These are phyloP conservation scores for Trachelus tabidus DNA, from an alignment of 2,888 invertebrate species.

Conservation along the genomic window DNA sequence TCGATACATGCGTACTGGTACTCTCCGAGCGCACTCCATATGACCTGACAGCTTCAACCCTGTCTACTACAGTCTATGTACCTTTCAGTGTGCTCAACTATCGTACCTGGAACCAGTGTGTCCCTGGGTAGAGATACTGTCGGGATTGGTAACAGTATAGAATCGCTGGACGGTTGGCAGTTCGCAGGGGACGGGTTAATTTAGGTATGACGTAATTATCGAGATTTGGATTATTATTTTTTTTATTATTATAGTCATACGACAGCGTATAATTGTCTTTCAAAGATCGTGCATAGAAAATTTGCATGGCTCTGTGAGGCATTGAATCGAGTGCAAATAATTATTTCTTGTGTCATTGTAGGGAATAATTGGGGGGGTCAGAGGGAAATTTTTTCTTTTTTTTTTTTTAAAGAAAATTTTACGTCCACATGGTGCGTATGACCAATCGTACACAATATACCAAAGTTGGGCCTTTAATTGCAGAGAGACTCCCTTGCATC, in stretches of 20 bases:
- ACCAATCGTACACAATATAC: background rate
- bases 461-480: constrained; percentile 25
- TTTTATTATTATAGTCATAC: background rate
- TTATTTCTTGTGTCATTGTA: background rate
- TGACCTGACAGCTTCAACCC: background rate
- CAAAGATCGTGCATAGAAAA: background rate
- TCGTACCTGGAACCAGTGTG: background rate
- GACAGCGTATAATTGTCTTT: background rate
- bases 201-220: background rate
- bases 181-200: background rate
- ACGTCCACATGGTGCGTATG: background rate
- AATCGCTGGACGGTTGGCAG: background rate
- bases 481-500: constrained; percentile 40
- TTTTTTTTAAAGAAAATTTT: background rate
- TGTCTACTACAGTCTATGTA: background rate
- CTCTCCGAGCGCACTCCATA: background rate
- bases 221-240: background rate
- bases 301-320: background rate
- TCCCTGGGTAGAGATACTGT: background rate
- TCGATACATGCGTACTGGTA: background rate
- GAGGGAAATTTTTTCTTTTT: background rate
- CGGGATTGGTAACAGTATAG: background rate
- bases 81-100: background rate
- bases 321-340: background rate
- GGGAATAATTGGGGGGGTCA: background rate